Percentiles rank a stretch among this genome's conserved stretches.
phyloP scores from a whole-genome alignment of 2,888 invertebrate species.

The Tenthredo livida region DNA sequence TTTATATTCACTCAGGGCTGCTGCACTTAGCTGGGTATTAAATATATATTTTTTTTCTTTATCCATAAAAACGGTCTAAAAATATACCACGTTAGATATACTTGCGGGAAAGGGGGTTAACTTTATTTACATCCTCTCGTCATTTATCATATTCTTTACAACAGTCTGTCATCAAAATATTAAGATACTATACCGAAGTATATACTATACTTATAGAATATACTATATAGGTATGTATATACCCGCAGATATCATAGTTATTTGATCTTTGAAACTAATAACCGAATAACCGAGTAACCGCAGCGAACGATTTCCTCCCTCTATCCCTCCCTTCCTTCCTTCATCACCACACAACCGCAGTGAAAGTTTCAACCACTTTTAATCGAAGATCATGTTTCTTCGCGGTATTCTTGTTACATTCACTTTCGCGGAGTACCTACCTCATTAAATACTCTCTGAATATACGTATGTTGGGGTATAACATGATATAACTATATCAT shows the following conservation, averaged over 20 bases:
- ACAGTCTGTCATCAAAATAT: background rate
- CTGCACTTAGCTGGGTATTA: slow-evolving; percentile 36
- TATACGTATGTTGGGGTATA: background rate
- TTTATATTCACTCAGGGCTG: background rate
- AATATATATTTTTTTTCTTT: background rate
- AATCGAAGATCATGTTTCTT: slow-evolving; percentile 45
- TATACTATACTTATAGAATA: too few relatives aligned
- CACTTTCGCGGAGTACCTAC: slow-evolving; percentile 14
- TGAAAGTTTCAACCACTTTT: slow-evolving; percentile 44
- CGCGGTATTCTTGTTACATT: slow-evolving; percentile 28
- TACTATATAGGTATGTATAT: background rate
- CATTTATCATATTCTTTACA: background rate
- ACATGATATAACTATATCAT: background rate
- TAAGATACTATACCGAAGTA: background rate
- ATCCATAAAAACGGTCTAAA: background rate
- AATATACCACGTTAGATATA: slow-evolving; percentile 23
- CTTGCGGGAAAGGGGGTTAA: slow-evolving; percentile 40
- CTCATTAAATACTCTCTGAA: background rate
- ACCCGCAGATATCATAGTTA: background rate
- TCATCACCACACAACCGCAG: background rate
- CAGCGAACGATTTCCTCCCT: background rate
- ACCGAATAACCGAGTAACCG: background rate
- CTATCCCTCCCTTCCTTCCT: background rate
- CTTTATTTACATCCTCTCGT: slow-evolving; percentile 33
- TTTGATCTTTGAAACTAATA: slow-evolving; percentile 1